Evolutionary conservation across 53 echinoderm and acorn worm species (phyloP).

Genomic region (Arbacia lixula): DNA sequence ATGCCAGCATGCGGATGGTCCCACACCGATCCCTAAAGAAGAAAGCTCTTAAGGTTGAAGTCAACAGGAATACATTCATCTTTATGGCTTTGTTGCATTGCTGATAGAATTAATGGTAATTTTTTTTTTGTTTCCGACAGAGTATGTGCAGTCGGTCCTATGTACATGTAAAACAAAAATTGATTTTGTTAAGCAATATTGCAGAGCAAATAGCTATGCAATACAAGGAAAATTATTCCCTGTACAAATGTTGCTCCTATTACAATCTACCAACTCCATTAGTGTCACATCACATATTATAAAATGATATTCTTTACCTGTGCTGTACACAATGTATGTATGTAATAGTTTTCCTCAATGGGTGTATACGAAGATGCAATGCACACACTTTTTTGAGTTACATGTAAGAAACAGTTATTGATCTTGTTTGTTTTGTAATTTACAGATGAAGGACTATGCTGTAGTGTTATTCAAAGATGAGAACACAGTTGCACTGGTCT

Average conservation of each 20-base stretch:
- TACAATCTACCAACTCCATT: conserved; percentile 27
- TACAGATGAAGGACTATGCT: no score
- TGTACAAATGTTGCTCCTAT: conserved; percentile 27
- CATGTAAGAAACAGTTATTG: no score
- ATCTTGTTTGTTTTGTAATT: no score
- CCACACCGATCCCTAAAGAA: conserved; percentile 44
- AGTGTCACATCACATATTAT: conserved; percentile 30
- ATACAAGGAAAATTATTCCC: conserved; percentile 27
- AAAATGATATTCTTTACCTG: conserved; percentile 27
- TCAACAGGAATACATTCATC: conserved; percentile 57
- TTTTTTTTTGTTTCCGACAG: conserved; percentile 14
- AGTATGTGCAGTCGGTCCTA: conserved; percentile 2
- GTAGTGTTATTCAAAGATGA: no score
- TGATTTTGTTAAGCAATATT: conserved; percentile 24
- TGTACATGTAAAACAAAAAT: conserved; percentile 28
- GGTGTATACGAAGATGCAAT: conserved; percentile 19
- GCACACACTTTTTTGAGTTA: conserved; percentile 22
- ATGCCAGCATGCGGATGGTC: conserved; percentile 62
- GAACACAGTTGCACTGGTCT: no score
- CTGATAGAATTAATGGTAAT: conserved; percentile 41
- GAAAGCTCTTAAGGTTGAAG: conserved; percentile 62
- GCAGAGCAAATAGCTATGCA: no score
- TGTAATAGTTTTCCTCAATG: conserved; percentile 30
- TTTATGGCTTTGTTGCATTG: conserved; percentile 70
- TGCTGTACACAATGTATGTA: conserved; percentile 27